A percentile compares a stretch with the other conserved stretches of the same genome.
Conservation (phyloP, 2,888 invertebrate genomes). For the Enchytraeus crypticus region DNA sequence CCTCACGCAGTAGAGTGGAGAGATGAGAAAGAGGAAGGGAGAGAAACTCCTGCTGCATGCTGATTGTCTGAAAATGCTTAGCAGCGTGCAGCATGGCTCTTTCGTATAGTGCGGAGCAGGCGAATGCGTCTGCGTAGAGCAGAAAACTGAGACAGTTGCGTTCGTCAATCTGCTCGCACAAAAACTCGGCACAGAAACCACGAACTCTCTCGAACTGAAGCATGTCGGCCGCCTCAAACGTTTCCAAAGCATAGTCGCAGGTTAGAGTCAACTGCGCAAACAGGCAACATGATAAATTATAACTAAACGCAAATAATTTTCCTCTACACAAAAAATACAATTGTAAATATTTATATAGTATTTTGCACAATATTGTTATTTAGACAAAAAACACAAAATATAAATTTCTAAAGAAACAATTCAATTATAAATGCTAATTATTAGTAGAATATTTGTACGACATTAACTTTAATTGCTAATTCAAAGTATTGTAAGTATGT, state of each 20-base stretch:
- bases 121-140: conserved; percentile 27
- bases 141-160: conserved; percentile 27
- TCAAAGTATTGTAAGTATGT: too few relatives aligned
- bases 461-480: too few relatives aligned
- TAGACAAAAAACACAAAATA: too few relatives aligned
- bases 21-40: conserved; percentile 38
- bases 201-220: conserved; percentile 46
- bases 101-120: conserved; percentile 20
- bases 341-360: too few relatives aligned
- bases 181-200: conserved; percentile 38
- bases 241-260: conserved; percentile 43
- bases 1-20: conserved; percentile 37
- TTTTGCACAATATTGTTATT: too few relatives aligned
- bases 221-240: conserved; percentile 44
- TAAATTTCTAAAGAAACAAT: too few relatives aligned
- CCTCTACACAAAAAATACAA: too few relatives aligned
- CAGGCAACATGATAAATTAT: too few relatives aligned
- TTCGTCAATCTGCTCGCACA: conserved; percentile 36
- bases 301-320: too few relatives aligned
- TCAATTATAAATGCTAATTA: too few relatives aligned
- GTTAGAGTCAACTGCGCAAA: conserved; percentile 41
- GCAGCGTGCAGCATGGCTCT: conserved; percentile 19
- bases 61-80: conserved; percentile 25
- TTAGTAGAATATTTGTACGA: too few relatives aligned
- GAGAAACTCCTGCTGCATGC: conserved; percentile 39